Conservation (phyloP, 2,113 vertebrate genomes). For the Turnix velox region DNA sequence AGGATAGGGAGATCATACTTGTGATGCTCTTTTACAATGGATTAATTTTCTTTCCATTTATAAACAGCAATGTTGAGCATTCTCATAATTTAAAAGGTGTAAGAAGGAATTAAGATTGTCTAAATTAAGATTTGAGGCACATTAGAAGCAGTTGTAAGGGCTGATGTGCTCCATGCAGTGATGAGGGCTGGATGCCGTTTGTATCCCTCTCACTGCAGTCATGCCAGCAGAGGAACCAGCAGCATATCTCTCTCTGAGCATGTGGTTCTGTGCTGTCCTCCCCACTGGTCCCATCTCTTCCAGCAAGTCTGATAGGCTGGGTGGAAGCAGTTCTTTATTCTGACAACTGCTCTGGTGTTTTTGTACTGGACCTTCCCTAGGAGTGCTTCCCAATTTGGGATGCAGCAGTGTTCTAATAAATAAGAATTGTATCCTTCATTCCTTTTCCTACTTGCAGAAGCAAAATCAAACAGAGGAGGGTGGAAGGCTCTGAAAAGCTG, state of each 20-base stretch:
- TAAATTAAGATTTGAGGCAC: slow-evolving; percentile 23
- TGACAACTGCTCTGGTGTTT: not conserved
- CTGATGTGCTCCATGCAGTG: not conserved
- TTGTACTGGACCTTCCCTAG: not conserved
- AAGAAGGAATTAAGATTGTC: not conserved
- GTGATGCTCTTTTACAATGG: not conserved
- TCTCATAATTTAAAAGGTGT: slow-evolving; percentile 36
- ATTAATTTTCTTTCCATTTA: slow-evolving; percentile 31
- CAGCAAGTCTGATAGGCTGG: not conserved
- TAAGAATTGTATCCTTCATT: not conserved
- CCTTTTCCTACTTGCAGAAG: not conserved
- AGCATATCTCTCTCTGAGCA: not conserved
- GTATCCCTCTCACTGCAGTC: not conserved
- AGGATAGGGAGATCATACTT: not conserved
- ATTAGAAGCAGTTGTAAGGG: slow-evolving; percentile 2
- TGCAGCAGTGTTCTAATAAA: not conserved
- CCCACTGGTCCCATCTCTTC: rapidly evolving
- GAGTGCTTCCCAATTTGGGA: not conserved
- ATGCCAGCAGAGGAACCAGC: not conserved
- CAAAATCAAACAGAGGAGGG: not conserved
- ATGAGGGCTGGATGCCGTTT: not conserved
- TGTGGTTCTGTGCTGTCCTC: not conserved
- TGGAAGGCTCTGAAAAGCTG: not conserved
- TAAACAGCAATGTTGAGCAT: slow-evolving; percentile 24
- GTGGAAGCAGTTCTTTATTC: not conserved